These are phyloP conservation scores for Chaitophorus viminalis DNA, from an alignment of 2,888 invertebrate genomes.

Conservation along the genomic window DNA sequence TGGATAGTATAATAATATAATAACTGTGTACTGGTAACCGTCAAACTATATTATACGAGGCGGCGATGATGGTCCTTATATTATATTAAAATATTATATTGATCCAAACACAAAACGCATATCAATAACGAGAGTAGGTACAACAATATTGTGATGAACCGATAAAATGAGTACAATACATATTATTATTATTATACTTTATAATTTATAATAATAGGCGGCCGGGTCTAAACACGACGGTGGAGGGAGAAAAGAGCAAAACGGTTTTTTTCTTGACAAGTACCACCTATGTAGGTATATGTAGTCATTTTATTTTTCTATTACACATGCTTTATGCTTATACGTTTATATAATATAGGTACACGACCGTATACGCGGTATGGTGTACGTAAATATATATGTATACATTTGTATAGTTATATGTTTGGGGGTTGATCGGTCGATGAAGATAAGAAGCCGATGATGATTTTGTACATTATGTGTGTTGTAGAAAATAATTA, in stretches of 20 bases:
- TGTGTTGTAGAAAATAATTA: constrained; percentile 38
- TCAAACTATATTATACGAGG: background rate
- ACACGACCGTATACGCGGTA: background rate
- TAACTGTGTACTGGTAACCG: background rate
- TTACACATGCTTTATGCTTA: background rate
- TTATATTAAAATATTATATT: background rate
- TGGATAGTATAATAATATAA: too few relatives aligned
- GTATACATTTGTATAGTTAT: too few relatives aligned
- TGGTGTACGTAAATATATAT: background rate
- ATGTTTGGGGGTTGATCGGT: constrained; percentile 31
- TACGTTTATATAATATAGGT: too few relatives aligned
- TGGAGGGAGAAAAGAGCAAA: background rate
- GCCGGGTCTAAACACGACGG: background rate
- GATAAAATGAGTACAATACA: constrained; percentile 18
- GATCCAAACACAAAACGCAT: constrained; percentile 30
- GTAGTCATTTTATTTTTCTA: constrained; percentile 22
- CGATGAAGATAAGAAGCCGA: constrained; percentile 39
- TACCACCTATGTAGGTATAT: background rate
- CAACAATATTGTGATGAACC: constrained; percentile 49
- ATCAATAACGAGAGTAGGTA: constrained; percentile 51
- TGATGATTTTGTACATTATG: constrained; percentile 40
- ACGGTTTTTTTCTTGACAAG: constrained; percentile 26
- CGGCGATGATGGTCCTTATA: background rate
- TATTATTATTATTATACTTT: background rate
- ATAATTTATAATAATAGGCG: background rate